A percentile compares a stretch with the other conserved stretches of the same genome.
Conservation (phyloP, 30 jellyfish, hydroid and myxozoan genomes). For the Rhopilema esculentum region DNA sequence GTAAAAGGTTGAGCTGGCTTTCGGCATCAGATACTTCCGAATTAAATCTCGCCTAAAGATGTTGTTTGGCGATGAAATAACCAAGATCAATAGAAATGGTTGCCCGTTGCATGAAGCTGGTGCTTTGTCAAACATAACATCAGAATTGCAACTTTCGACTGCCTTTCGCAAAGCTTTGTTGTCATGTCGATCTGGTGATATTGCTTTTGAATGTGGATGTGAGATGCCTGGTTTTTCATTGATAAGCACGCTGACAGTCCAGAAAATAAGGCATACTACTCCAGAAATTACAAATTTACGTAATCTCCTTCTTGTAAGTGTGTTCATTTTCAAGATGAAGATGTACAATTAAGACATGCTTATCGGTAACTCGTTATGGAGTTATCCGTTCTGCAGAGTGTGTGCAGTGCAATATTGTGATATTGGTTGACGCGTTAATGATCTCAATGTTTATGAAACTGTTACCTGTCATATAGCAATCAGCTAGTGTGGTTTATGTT, state of each 20-base stretch:
- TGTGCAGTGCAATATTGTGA: too few relatives aligned
- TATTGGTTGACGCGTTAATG: too few relatives aligned
- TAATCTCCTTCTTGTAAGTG: background rate
- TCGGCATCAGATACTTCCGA: slow-evolving; percentile 11
- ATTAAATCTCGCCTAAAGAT: slow-evolving; percentile 21
- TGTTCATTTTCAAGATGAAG: background rate
- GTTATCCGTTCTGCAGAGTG: too few relatives aligned
- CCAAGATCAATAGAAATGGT: slow-evolving; percentile 46
- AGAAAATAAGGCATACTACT: background rate
- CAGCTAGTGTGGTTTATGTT: too few relatives aligned
- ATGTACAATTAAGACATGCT: too few relatives aligned
- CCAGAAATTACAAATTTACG: background rate
- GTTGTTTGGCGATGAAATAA: slow-evolving; percentile 46
- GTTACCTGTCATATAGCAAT: too few relatives aligned
- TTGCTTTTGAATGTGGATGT: background rate
- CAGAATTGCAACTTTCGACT: slow-evolving; percentile 2
- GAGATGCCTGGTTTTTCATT: background rate
- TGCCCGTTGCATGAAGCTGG: slow-evolving; percentile 28
- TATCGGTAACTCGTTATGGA: too few relatives aligned
- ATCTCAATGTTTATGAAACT: too few relatives aligned
- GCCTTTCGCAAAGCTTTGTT: slow-evolving; percentile 14
- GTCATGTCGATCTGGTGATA: background rate
- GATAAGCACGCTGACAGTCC: background rate
- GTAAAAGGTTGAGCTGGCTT: background rate
- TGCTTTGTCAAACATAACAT: slow-evolving; percentile 5